Conservation (phyloP, 1,140 invertebrate genomes). For the Onthophagus taurus region DNA sequence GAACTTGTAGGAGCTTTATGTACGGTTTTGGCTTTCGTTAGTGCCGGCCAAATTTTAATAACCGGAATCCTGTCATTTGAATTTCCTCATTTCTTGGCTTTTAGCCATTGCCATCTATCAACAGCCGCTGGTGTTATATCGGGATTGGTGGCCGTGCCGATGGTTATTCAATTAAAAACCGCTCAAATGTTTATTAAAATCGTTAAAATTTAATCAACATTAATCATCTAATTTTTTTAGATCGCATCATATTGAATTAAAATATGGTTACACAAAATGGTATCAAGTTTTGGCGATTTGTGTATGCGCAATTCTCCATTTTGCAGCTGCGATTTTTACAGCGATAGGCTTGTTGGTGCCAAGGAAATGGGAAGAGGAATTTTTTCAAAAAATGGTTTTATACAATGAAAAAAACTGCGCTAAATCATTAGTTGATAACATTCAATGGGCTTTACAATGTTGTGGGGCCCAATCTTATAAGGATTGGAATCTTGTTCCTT, state of each 20-base stretch:
- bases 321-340: slow-evolving; percentile 5
- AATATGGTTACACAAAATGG: slow-evolving; percentile 19
- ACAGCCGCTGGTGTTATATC: slow-evolving; percentile 18
- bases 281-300: slow-evolving; percentile 18
- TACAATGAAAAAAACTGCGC: slow-evolving; percentile 16
- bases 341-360: slow-evolving; percentile 6
- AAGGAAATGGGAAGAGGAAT: slow-evolving; percentile 9
- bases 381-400: slow-evolving; percentile 17
- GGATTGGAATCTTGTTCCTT: slow-evolving; percentile 19
- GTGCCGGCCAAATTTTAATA: slow-evolving; percentile 15
- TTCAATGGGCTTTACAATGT: slow-evolving; percentile 24
- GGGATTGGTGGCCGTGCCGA: slow-evolving; percentile 19
- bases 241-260: slow-evolving; percentile 10
- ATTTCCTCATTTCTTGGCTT: slow-evolving; percentile 17
- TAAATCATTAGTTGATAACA: slow-evolving; percentile 21
- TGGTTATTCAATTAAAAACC: slow-evolving; percentile 17
- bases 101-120: slow-evolving; percentile 14
- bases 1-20: slow-evolving; percentile 15
- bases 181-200: slow-evolving; percentile 15
- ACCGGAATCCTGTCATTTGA: slow-evolving; percentile 16
- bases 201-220: slow-evolving; percentile 1
- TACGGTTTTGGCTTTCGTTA: slow-evolving; percentile 12
- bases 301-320: slow-evolving; percentile 14
- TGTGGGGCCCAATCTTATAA: slow-evolving; percentile 18
- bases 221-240: slow-evolving; percentile 7